Base-by-base conservation (phyloP, 2,113 vertebrate species). In the Atherinomorus stipes region DNA sequence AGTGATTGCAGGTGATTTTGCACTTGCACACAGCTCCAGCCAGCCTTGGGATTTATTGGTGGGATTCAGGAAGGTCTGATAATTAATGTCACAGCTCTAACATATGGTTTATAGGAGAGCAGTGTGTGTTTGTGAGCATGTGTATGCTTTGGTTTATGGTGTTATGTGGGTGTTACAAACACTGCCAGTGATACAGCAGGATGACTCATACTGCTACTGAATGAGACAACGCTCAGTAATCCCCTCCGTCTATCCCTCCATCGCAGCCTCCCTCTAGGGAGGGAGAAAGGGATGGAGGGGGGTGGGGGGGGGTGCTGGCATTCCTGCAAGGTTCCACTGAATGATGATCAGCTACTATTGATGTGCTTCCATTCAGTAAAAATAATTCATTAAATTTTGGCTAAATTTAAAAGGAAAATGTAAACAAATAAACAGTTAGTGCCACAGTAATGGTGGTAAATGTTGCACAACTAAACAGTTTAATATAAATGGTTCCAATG, bases 131-230 rank as follows among this genome's bases (percentile, higher is more conserved):
- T 53, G 71, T 69, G 59, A 16, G 68, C 26, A 58, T 4, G 60
- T 85, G 85, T 37, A 6, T 42, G 23, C 58, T 2, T 42, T 19
- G 63, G 65, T 74, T 57, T 13, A 9, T 40, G 21, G 25, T 51
- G 66, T 56, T 67, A 73, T 80, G 85, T 80, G 85, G 81, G 84
- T 80, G 81, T 80, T 86, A 77, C 81, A 85, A 89, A 85, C 87
- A 85, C 64, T 71, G 76, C 18, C 61, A 84, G 69, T 85, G 71
- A 86, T 86, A 91, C 74, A 77, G 74, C 83, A 88, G 89, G 84
- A 93, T 92, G 91, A 92, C 85, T 93, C 91, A 92, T 90, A 73
- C 85, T 77, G 72, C 73, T 81, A 81, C 80, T 90, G 90, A 91
- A 90, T 88, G 85, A 91, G 83, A 86, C 85, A 80, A 83, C 60